Conservation (phyloP, 2,888 invertebrate genomes). For the Hirtodrosophila alboralis region DNA sequence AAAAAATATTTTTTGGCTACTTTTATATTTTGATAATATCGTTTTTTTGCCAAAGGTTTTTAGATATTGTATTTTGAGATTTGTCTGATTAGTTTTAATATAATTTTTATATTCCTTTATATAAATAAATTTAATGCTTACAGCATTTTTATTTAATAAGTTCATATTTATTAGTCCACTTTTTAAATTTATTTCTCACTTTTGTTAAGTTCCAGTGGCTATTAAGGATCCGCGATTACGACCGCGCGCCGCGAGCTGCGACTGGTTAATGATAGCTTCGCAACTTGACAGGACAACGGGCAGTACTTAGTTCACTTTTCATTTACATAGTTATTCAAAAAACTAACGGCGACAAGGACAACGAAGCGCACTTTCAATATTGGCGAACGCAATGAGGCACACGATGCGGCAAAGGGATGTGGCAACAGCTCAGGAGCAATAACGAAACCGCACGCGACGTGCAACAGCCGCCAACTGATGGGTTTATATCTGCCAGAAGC, state of each 20-base stretch:
- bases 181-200: neutral
- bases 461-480: conserved; percentile 79
- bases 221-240: conserved; percentile 32
- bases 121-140: no score
- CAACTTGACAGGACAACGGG: conserved; percentile 30
- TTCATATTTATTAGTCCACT: neutral
- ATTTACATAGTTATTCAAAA: conserved; percentile 41
- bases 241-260: conserved; percentile 55
- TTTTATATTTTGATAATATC: no score
- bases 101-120: no score
- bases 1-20: no score
- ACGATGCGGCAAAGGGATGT: conserved; percentile 2
- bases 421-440: conserved; percentile 25
- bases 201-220: neutral
- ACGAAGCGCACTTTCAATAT: conserved; percentile 56
- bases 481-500: conserved; percentile 63
- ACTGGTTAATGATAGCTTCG: conserved; percentile 53
- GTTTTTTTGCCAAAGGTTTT: no score
- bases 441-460: conserved; percentile 75
- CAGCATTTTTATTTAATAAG: neutral
- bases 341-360: conserved; percentile 32
- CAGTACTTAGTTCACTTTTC: conserved; percentile 36
- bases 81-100: no score
- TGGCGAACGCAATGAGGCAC: conserved; percentile 24
- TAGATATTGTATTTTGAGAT: no score